A percentile compares a stretch with the other conserved stretches of the same genome.
phyloP scores from a whole-genome alignment of 2,888 invertebrate genomes.

The Ochropacha duplaris region DNA sequence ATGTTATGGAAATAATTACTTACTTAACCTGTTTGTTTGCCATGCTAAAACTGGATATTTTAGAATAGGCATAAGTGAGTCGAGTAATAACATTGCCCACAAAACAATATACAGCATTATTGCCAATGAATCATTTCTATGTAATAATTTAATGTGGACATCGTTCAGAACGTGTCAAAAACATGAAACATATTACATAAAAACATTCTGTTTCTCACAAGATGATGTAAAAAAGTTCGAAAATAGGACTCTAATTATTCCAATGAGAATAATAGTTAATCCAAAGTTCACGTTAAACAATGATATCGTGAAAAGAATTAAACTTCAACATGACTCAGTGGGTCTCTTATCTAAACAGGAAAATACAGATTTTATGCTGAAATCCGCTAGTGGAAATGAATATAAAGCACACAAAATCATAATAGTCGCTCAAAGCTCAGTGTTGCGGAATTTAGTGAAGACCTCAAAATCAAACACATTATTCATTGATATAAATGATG shows the following conservation, averaged over 20 bases:
- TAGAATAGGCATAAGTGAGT: constrained; percentile 48
- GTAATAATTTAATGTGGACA: constrained; percentile 33
- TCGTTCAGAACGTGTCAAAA: constrained; percentile 42
- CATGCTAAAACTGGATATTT: constrained; percentile 51
- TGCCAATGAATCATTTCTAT: constrained; percentile 22
- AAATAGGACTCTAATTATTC: constrained; percentile 47
- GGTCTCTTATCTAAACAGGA: constrained; percentile 43
- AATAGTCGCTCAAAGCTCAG: constrained; percentile 58
- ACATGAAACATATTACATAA: constrained; percentile 54
- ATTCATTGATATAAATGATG: constrained; percentile 50
- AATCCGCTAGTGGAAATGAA: constrained; percentile 45
- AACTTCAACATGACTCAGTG: constrained; percentile 52
- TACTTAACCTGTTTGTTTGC: constrained; percentile 65
- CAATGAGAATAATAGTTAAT: constrained; percentile 47
- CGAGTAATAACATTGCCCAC: constrained; percentile 26
- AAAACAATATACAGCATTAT: constrained; percentile 13
- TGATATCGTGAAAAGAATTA: constrained; percentile 49
- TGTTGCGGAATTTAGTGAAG: constrained; percentile 49
- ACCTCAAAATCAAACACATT: constrained; percentile 32
- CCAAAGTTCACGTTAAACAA: constrained; percentile 41
- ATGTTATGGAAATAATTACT: constrained; percentile 47
- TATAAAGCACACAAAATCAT: constrained; percentile 61
- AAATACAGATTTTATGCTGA: constrained; percentile 54
- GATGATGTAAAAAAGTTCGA: constrained; percentile 29
- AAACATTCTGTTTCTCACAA: constrained; percentile 50